These are phyloP conservation scores for Shargacucullia verbasci DNA, from an alignment of 2,888 invertebrate species.

Conservation along the genomic window DNA sequence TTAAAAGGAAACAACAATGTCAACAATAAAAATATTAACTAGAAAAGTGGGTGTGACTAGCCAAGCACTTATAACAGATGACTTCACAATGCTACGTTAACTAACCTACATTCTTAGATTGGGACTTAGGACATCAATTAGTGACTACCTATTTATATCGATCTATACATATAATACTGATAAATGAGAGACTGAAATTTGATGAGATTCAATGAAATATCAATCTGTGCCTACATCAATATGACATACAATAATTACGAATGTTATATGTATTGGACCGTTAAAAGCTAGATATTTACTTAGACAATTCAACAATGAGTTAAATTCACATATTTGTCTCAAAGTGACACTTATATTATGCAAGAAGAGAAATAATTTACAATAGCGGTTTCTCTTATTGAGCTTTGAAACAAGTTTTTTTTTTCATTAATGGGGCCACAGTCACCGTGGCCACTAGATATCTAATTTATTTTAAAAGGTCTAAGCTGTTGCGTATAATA, in stretches of 20 bases:
- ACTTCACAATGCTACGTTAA: constrained; percentile 50
- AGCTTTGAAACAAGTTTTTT: constrained; percentile 28
- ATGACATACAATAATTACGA: constrained; percentile 55
- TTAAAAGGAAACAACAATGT: constrained; percentile 48
- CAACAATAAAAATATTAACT: constrained; percentile 54
- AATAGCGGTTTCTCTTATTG: constrained; percentile 30
- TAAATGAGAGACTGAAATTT: constrained; percentile 52
- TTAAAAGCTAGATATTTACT: constrained; percentile 64
- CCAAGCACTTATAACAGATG: constrained; percentile 52
- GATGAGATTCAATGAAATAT: constrained; percentile 55
- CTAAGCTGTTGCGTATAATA: constrained; percentile 23
- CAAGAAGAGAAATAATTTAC: constrained; percentile 49
- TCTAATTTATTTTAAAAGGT: constrained; percentile 15
- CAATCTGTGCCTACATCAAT: constrained; percentile 50
- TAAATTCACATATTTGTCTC: constrained; percentile 45
- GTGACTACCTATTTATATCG: constrained; percentile 58
- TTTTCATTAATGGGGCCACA: constrained; percentile 20
- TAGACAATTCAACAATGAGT: constrained; percentile 42
- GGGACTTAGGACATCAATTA: constrained; percentile 74
- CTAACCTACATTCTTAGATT: constrained; percentile 78
- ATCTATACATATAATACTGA: constrained; percentile 67
- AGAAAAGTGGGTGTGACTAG: constrained; percentile 55
- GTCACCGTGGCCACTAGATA: constrained; percentile 23
- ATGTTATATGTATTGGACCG: constrained; percentile 61
- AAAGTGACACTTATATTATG: constrained; percentile 42